Conservation (phyloP, 2,888 invertebrate species). For the Erynnis tages region DNA sequence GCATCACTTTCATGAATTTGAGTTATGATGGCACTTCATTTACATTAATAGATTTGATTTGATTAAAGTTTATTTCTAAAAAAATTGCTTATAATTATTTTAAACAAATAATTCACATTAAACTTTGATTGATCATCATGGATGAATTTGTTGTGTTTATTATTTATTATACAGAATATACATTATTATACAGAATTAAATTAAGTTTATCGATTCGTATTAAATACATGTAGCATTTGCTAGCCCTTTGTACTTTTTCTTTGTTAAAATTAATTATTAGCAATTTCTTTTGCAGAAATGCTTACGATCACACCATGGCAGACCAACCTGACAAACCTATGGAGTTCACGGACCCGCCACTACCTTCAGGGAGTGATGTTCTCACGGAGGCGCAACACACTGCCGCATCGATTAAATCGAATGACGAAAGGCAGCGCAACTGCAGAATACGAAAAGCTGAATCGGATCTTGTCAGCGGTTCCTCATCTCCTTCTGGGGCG, state of each 20-base stretch:
- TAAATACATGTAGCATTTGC: not conserved
- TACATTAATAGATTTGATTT: slow-evolving; percentile 4
- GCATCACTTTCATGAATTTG: not conserved
- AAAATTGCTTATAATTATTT: slow-evolving; percentile 2
- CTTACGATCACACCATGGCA: slow-evolving; percentile 37
- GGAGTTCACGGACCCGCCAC: slow-evolving; percentile 35
- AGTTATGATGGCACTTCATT: not conserved
- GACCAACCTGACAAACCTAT: slow-evolving; percentile 34
- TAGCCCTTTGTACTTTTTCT: not conserved
- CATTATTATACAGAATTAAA: too few relatives aligned
- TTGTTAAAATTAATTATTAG: slow-evolving; percentile 14
- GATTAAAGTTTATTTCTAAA: slow-evolving; percentile 7
- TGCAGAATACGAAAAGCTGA: slow-evolving; percentile 39
- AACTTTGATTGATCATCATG: not conserved
- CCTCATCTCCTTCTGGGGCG: slow-evolving; percentile 29
- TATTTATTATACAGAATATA: too few relatives aligned
- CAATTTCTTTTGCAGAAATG: slow-evolving; percentile 39
- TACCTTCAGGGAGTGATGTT: slow-evolving; percentile 28
- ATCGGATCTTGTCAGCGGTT: slow-evolving; percentile 33
- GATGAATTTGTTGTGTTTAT: too few relatives aligned
- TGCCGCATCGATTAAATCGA: slow-evolving; percentile 35
- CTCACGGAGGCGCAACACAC: slow-evolving; percentile 29
- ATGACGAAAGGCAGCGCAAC: slow-evolving; percentile 36
- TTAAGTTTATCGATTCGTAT: slow-evolving; percentile 3
- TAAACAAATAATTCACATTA: not conserved